phyloP scores from a whole-genome alignment of 1,140 invertebrate species.

The Cylas formicarius region DNA sequence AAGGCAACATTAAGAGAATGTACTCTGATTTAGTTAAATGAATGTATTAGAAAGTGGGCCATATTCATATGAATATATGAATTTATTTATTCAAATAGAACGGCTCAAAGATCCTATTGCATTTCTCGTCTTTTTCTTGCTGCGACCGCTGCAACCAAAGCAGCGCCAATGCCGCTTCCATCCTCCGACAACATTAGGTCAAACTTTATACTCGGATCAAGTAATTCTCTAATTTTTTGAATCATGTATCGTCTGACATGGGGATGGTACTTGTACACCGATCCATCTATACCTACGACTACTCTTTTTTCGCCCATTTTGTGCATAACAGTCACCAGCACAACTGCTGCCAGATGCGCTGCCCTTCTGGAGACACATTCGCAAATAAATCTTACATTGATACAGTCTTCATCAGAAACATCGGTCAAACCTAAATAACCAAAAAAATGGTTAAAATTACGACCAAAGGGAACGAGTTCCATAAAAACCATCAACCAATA shows the following conservation, averaged over 20 bases:
- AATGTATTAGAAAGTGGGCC: no score
- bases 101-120: no score
- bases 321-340: conserved; percentile 69
- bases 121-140: conserved; percentile 1
- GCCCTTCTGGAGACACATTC: conserved; percentile 85
- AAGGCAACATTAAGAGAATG: no score
- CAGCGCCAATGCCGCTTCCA: conserved; percentile 95
- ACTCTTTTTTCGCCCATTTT: conserved; percentile 81
- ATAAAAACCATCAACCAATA: no score
- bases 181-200: conserved; percentile 96
- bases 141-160: conserved; percentile 92
- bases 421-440: conserved; percentile 53
- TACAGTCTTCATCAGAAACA: conserved; percentile 54
- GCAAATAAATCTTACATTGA: conserved; percentile 65
- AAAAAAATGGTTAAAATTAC: background rate
- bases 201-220: conserved; percentile 66
- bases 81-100: no score
- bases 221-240: conserved; percentile 77
- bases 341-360: conserved; percentile 86
- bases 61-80: no score
- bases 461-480: no score
- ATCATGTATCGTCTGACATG: conserved; percentile 77
- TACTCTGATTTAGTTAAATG: no score
- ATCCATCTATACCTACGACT: conserved; percentile 96
- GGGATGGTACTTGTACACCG: conserved; percentile 96